Evolutionary conservation across 2,888 invertebrate species (phyloP).

Genomic region (Alsophila aescularia): DNA sequence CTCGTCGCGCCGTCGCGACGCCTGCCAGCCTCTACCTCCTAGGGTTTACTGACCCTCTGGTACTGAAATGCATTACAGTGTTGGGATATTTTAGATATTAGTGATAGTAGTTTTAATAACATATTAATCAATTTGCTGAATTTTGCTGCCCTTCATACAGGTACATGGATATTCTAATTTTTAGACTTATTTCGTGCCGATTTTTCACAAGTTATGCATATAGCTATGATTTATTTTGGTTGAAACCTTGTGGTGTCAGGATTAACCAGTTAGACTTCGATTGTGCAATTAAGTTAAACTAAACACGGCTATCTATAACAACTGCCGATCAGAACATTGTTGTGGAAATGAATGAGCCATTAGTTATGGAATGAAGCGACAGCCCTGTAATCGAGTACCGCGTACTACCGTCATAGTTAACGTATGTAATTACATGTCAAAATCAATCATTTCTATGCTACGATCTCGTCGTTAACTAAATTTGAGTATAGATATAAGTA

Average conservation of each 20-base stretch:
- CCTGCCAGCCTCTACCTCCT: constrained; percentile 53
- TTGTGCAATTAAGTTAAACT: neutral
- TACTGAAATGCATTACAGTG: constrained; percentile 24
- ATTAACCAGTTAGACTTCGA: too few relatives aligned
- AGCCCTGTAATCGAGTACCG: constrained; percentile 27
- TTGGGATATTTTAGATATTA: too few relatives aligned
- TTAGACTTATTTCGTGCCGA: too few relatives aligned
- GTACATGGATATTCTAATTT: too few relatives aligned
- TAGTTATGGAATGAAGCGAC: constrained; percentile 11
- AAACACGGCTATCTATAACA: constrained; percentile 1
- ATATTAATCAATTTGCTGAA: too few relatives aligned
- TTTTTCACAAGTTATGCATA: too few relatives aligned
- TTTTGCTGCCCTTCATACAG: too few relatives aligned
- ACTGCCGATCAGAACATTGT: constrained; percentile 14
- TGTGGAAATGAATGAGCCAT: constrained; percentile 12
- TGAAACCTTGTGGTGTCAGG: too few relatives aligned
- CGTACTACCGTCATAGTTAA: constrained; percentile 26
- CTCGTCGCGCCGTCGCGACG: constrained; percentile 61
- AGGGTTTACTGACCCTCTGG: constrained; percentile 60
- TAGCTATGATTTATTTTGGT: too few relatives aligned
- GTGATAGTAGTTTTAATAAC: too few relatives aligned
- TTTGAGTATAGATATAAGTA: neutral
- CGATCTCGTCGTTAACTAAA: neutral
- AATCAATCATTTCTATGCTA: constrained; percentile 35
- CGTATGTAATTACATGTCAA: constrained; percentile 42